Percentiles rank a stretch among this genome's conserved stretches.
phyloP scores from a whole-genome alignment of 2,888 invertebrate species.

The Trisateles emortualis region DNA sequence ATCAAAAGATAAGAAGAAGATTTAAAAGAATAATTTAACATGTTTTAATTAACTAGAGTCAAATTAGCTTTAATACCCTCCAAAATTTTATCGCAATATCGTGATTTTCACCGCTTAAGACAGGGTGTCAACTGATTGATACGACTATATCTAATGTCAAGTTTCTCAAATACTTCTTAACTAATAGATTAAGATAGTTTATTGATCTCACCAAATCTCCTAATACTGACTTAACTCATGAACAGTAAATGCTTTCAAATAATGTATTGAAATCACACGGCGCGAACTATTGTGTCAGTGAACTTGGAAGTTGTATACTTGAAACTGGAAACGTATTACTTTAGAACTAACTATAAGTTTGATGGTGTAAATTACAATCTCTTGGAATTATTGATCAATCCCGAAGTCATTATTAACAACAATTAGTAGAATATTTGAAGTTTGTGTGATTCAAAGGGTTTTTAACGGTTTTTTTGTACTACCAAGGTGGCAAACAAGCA shows the following conservation, averaged over 20 bases:
- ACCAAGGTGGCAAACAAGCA: too few relatives aligned
- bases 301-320: constrained; percentile 5
- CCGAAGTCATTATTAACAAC: background rate
- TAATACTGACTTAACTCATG: background rate
- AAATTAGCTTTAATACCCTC: too few relatives aligned
- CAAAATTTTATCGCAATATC: background rate
- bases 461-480: too few relatives aligned
- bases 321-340: constrained; percentile 4
- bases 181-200: background rate
- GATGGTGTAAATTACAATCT: background rate
- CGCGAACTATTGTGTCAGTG: constrained; percentile 2
- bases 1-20: too few relatives aligned
- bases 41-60: too few relatives aligned
- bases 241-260: constrained; percentile 1
- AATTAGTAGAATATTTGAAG: background rate
- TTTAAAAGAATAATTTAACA: too few relatives aligned
- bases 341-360: constrained; percentile 3
- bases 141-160: background rate
- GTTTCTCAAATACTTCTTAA: background rate
- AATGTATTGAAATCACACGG: constrained; percentile 7
- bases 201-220: background rate
- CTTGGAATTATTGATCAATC: constrained; percentile 3
- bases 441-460: too few relatives aligned
- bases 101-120: too few relatives aligned
- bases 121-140: background rate